These are phyloP conservation scores for Harpalus rufipes DNA, from an alignment of 2,888 invertebrate species.

Conservation along the genomic window DNA sequence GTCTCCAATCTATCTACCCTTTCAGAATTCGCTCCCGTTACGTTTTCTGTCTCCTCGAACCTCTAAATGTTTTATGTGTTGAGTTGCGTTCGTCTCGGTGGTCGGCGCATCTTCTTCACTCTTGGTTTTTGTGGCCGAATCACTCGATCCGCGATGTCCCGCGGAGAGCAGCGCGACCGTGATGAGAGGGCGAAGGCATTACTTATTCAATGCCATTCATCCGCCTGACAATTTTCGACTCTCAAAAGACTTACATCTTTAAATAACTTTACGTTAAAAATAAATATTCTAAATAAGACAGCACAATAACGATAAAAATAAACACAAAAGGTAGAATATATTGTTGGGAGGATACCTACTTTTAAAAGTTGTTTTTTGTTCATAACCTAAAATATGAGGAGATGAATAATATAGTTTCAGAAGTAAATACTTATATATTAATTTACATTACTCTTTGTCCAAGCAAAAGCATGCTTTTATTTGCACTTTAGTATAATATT, in stretches of 20 bases:
- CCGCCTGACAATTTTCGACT: slow-evolving; percentile 18
- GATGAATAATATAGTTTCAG: neutral
- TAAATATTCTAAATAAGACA: slow-evolving; percentile 20
- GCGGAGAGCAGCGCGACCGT: slow-evolving; percentile 9
- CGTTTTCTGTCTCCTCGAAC: neutral
- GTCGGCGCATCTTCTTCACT: slow-evolving; percentile 37
- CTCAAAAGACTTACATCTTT: slow-evolving; percentile 23
- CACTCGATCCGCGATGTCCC: slow-evolving; percentile 39
- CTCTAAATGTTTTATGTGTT: slow-evolving; percentile 58
- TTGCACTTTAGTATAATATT: no score
- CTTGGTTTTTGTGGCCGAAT: slow-evolving; percentile 34
- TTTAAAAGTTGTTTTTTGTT: neutral
- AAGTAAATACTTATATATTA: no score
- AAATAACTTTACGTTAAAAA: slow-evolving; percentile 24
- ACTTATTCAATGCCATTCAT: slow-evolving; percentile 26
- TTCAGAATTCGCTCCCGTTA: neutral
- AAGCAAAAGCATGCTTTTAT: no score
- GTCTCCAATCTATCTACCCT: slow-evolving; percentile 47
- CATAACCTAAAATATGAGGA: neutral
- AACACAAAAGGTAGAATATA: slow-evolving; percentile 7
- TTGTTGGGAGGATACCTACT: neutral
- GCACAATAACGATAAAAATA: slow-evolving; percentile 15
- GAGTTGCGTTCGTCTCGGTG: slow-evolving; percentile 41
- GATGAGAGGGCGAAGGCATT: slow-evolving; percentile 18
- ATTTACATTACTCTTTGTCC: no score